Evolutionary conservation across 2,113 vertebrate species (phyloP).

Genomic region (Camarhynchus parvulus): DNA sequence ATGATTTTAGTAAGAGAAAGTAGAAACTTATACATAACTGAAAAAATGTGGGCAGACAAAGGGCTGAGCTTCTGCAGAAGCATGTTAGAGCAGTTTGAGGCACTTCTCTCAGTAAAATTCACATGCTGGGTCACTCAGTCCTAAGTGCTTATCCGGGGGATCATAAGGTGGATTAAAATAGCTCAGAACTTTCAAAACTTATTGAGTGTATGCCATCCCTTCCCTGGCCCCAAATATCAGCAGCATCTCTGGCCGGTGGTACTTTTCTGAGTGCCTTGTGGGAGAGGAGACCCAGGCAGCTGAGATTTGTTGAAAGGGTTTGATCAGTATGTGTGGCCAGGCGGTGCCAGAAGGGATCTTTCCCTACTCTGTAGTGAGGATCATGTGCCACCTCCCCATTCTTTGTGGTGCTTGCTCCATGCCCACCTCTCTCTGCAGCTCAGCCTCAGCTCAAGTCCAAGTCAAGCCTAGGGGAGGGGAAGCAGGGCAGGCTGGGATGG

Average conservation of each 20-base stretch:
- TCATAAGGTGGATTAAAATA: slow-evolving; percentile 19
- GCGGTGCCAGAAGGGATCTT: not conserved
- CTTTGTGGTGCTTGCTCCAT: not conserved
- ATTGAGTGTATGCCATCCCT: not conserved
- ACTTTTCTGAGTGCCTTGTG: rapidly evolving
- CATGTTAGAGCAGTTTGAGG: not conserved
- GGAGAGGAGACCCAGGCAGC: not conserved
- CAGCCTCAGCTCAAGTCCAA: not conserved
- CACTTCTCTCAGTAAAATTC: not conserved
- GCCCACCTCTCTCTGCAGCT: not conserved
- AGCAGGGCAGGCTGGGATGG: slow-evolving; percentile 57
- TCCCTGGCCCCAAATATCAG: not conserved
- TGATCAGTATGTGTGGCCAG: rapidly evolving
- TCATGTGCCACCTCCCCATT: not conserved
- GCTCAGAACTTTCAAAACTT: not conserved
- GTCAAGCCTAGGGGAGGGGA: not conserved
- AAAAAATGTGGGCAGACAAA: not conserved
- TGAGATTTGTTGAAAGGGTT: rapidly evolving
- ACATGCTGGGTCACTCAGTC: not conserved
- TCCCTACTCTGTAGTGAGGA: no score
- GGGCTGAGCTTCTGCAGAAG: not conserved
- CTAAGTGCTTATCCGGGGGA: not conserved
- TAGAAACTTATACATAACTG: not conserved
- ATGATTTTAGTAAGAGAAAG: not conserved
- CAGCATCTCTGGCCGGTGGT: not conserved